A percentile compares a stretch with the other conserved stretches of the same genome.
phyloP scores from a whole-genome alignment of 2,797 vertebrate species.

The Champsocephalus gunnari region DNA sequence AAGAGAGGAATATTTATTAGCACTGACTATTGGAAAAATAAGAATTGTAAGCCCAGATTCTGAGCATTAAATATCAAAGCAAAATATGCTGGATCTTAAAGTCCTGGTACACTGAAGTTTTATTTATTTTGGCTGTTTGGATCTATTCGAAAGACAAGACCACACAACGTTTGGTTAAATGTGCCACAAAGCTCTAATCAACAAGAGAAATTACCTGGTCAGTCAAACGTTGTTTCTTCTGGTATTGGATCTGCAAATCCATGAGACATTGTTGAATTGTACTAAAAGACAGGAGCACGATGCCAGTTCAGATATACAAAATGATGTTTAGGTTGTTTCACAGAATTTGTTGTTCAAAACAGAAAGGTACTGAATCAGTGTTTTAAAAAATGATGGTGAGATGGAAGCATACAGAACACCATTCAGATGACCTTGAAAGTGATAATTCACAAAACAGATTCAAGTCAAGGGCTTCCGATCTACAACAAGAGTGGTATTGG shows the following conservation, averaged over 20 bases:
- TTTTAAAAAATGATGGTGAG: neutral
- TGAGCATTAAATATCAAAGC: constrained; percentile 18
- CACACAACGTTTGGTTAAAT: constrained; percentile 2
- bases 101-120: neutral
- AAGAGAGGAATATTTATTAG: constrained; percentile 59
- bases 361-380: constrained; percentile 41
- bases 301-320: neutral
- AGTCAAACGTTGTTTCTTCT: constrained; percentile 11
- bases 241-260: constrained; percentile 34
- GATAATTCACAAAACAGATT: constrained; percentile 7
- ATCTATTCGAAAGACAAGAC: constrained; percentile 20
- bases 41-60: constrained; percentile 28
- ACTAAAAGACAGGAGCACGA: constrained; percentile 5
- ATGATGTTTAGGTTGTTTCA: constrained; percentile 20
- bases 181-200: neutral
- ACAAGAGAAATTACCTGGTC: neutral
- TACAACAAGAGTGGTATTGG: constrained; percentile 9
- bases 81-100: constrained; percentile 19
- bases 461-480: constrained; percentile 35
- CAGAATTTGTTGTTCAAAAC: constrained; percentile 19
- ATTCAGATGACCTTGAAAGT: neutral
- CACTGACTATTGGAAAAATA: constrained; percentile 40
- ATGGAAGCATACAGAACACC: neutral
- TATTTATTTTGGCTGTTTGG: constrained; percentile 5
- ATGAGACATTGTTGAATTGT: neutral